Conservation (phyloP, 2,113 vertebrate genomes). For the Eptesicus fuscus region DNA sequence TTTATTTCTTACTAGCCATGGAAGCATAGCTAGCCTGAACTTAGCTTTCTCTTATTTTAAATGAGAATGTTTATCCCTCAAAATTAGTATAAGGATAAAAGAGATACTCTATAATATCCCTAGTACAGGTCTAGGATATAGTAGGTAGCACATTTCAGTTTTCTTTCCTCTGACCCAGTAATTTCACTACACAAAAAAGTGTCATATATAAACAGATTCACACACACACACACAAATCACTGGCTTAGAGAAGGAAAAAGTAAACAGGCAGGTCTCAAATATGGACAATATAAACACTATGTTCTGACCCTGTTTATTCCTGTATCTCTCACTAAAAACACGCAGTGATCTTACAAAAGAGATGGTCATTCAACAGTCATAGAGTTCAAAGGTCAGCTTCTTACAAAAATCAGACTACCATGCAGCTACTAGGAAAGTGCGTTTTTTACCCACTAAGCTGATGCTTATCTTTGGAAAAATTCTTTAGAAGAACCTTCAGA, state of each 20-base stretch:
- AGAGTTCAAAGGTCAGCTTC: not conserved
- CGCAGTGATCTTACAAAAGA: not conserved
- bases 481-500: not conserved
- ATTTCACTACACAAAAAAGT: not conserved
- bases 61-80: not conserved
- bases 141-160: not conserved
- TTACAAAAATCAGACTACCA: not conserved
- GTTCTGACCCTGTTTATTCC: not conserved
- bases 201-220: not conserved
- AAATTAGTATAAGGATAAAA: not conserved
- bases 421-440: not conserved
- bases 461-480: constrained; percentile 18
- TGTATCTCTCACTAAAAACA: not conserved
- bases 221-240: not conserved
- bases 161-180: not conserved
- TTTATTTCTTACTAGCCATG: not conserved
- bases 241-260: not conserved
- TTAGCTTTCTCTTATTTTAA: not conserved
- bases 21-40: not conserved
- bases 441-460: not conserved
- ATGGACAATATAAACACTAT: not conserved
- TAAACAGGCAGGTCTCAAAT: not conserved
- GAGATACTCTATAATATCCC: not conserved
- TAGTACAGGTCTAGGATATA: not conserved
- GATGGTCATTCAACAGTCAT: not conserved